These are phyloP conservation scores for Spilogale gracilis DNA, from an alignment of 2,113 vertebrate genomes.

Conservation along the genomic window DNA sequence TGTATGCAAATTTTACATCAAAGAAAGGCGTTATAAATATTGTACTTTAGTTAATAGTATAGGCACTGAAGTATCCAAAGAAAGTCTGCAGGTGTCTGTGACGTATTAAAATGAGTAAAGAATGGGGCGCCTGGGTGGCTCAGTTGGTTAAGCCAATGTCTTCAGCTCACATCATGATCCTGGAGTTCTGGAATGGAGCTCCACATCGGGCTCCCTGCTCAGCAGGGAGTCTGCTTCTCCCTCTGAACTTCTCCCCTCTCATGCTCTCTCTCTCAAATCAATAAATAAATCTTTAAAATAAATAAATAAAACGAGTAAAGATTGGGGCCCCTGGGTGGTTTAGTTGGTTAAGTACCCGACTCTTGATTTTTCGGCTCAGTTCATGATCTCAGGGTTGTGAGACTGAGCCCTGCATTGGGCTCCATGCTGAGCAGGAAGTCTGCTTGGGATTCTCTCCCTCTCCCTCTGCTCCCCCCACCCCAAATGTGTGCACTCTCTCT, in stretches of 20 bases:
- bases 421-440: no score
- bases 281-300: no score
- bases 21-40: background rate
- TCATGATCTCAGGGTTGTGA: no score
- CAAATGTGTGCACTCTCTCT: no score
- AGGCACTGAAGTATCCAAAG: background rate
- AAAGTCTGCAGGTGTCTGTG: background rate
- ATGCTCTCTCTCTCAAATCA: no score
- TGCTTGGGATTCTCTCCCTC: no score
- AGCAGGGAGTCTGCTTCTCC: background rate
- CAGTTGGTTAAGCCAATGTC: background rate
- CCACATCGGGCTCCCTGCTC: background rate
- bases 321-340: no score
- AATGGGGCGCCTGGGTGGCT: background rate
- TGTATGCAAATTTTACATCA: conserved; percentile 14
- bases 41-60: background rate
- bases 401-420: no score
- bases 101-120: background rate
- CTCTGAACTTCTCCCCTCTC: background rate
- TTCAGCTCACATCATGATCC: background rate
- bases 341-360: no score
- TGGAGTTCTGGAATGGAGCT: background rate
- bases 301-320: no score
- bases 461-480: no score
- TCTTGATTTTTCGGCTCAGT: no score